Evolutionary conservation across 2,797 vertebrate genomes (phyloP).

Genomic region (Parotocinclus haroldoi): DNA sequence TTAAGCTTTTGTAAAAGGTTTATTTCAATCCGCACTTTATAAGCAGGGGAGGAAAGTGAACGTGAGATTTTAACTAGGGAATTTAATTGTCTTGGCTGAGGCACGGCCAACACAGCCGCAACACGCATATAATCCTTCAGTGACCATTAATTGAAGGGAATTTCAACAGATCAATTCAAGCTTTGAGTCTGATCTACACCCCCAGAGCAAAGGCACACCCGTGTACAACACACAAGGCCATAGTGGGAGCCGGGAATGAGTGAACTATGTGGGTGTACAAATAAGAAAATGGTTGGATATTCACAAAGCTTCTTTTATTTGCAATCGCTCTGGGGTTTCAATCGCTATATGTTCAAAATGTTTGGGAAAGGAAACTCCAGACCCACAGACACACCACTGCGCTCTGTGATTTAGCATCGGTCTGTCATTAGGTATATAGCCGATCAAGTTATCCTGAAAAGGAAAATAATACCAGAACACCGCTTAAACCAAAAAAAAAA

Average conservation of each 20-base stretch:
- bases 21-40: no score
- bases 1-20: no score
- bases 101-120: no score
- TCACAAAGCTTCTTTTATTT: neutral
- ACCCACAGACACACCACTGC: neutral
- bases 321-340: constrained; percentile 15
- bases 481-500: neutral
- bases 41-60: no score
- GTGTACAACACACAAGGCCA: constrained; percentile 33
- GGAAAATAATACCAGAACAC: constrained; percentile 12
- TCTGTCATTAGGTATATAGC: constrained; percentile 47
- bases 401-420: constrained; percentile 29
- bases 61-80: no score
- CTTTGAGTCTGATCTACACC: constrained; percentile 8
- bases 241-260: constrained; percentile 13
- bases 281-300: no score
- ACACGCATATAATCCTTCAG: no score
- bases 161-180: constrained; percentile 64
- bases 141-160: constrained; percentile 22
- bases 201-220: constrained; percentile 27
- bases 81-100: no score
- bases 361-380: constrained; percentile 7
- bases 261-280: no score
- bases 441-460: constrained; percentile 19
- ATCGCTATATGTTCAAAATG: constrained; percentile 3